Evolutionary conservation across 2,113 vertebrate genomes (phyloP).

Genomic region (Notothenia rossii): DNA sequence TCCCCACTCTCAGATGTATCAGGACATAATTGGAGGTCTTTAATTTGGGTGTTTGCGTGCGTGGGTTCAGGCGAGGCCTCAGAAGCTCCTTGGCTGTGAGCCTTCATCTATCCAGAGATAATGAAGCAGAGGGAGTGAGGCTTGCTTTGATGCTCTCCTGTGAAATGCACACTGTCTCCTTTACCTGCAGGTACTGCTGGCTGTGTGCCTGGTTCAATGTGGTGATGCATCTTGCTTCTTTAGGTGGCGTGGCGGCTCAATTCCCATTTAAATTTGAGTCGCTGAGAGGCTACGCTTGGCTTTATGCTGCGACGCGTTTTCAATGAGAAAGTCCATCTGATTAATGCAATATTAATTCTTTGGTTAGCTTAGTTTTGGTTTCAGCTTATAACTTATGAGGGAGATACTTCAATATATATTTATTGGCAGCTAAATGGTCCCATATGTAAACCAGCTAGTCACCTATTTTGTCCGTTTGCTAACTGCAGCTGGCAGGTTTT

Average conservation of each 20-base stretch:
- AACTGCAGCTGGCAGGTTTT: no score
- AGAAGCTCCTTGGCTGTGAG: slow-evolving; percentile 22
- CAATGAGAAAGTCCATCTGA: background rate
- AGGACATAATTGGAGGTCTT: slow-evolving; percentile 18
- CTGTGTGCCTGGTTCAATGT: slow-evolving; percentile 48
- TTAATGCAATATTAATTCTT: background rate
- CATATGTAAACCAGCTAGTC: background rate
- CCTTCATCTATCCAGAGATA: slow-evolving; percentile 47
- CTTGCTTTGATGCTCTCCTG: background rate
- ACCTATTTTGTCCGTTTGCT: background rate
- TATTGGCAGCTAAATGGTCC: background rate
- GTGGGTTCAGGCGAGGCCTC: slow-evolving; percentile 27
- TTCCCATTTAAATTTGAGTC: no score
- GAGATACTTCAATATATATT: background rate
- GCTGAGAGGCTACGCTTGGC: no score
- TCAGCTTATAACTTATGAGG: no score
- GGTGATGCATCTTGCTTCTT: slow-evolving; percentile 6
- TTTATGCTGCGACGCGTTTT: no score
- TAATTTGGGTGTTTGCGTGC: slow-evolving; percentile 25
- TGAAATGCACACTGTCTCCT: slow-evolving; percentile 35
- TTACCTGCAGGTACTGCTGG: slow-evolving; percentile 45
- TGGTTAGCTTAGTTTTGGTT: background rate
- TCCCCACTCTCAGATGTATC: background rate
- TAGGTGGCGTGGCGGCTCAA: no score
- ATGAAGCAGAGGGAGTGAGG: slow-evolving; percentile 41